Conservation (phyloP, 30 jellyfish, hydroid and myxozoan species). For the Aurelia sp. region DNA sequence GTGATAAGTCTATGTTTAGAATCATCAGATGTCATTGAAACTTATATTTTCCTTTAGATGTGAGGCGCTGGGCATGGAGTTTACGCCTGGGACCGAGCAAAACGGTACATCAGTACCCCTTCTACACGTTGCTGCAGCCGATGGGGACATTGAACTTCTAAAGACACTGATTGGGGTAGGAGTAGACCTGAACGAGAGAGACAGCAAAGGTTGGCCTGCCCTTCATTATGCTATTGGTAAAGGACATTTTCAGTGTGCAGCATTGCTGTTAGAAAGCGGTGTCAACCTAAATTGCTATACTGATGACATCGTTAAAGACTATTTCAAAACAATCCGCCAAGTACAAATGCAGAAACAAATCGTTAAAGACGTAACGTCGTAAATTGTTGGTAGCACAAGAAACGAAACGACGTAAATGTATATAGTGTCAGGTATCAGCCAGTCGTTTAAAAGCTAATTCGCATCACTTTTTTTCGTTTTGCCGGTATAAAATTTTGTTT, state of each 20-base stretch:
- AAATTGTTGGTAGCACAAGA: neutral
- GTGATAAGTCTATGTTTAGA: no score
- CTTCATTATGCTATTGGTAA: conserved; percentile 87
- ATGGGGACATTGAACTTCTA: conserved; percentile 82
- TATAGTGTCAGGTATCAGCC: neutral
- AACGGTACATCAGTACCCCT: conserved; percentile 73
- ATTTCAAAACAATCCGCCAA: conserved; percentile 76
- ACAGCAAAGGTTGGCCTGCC: conserved; percentile 98
- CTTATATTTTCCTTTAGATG: neutral
- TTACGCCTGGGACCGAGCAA: conserved; percentile 19
- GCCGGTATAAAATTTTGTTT: no score
- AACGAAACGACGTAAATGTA: neutral
- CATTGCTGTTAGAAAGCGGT: conserved; percentile 76
- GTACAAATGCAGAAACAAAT: conserved; percentile 27
- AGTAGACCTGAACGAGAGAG: conserved; percentile 89
- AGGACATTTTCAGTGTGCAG: conserved; percentile 93
- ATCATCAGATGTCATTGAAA: no score
- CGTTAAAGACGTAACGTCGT: neutral
- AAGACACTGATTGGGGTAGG: conserved; percentile 84
- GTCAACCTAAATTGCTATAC: conserved; percentile 78
- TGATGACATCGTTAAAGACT: conserved; percentile 68
- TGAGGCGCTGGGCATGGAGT: conserved; percentile 9
- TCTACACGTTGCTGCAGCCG: conserved; percentile 93
- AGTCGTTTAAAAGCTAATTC: no score
- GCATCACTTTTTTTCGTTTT: no score